A percentile compares a stretch with the other conserved stretches of the same genome.
Evolutionary conservation across 2,888 invertebrate genomes (phyloP).

Genomic region (Strigamia transsilvanica): DNA sequence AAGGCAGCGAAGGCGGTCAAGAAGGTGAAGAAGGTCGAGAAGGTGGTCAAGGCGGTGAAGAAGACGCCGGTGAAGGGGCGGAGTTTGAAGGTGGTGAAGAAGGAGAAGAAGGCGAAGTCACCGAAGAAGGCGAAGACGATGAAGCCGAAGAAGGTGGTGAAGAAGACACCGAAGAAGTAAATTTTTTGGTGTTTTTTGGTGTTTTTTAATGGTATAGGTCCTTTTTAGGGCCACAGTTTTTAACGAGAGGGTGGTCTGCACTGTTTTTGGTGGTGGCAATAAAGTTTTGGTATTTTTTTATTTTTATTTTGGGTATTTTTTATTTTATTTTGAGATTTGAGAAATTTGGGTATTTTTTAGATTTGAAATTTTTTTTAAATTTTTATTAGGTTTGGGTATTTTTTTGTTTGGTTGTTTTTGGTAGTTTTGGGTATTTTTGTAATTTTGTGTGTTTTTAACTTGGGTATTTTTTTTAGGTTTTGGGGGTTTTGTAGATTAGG

Average conservation of each 20-base stretch:
- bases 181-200: background rate
- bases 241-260: background rate
- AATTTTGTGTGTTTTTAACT: too few relatives aligned
- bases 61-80: constrained; percentile 57
- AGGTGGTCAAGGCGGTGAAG: constrained; percentile 56
- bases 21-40: constrained; percentile 57
- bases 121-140: constrained; percentile 54
- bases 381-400: too few relatives aligned
- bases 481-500: too few relatives aligned
- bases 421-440: too few relatives aligned
- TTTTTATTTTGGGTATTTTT: too few relatives aligned
- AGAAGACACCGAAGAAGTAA: constrained; percentile 55
- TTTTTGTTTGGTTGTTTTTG: too few relatives aligned
- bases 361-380: too few relatives aligned
- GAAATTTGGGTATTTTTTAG: too few relatives aligned
- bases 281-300: too few relatives aligned
- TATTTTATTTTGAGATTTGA: too few relatives aligned
- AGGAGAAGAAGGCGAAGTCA: constrained; percentile 55
- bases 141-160: constrained; percentile 56
- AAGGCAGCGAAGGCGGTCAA: constrained; percentile 53
- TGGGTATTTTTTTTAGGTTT: too few relatives aligned
- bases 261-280: too few relatives aligned
- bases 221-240: constrained; percentile 56
- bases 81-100: constrained; percentile 55
- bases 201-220: constrained; percentile 52